Base-by-base conservation (phyloP, 1,140 invertebrate species). In the Ctenoplectra terminalis region DNA sequence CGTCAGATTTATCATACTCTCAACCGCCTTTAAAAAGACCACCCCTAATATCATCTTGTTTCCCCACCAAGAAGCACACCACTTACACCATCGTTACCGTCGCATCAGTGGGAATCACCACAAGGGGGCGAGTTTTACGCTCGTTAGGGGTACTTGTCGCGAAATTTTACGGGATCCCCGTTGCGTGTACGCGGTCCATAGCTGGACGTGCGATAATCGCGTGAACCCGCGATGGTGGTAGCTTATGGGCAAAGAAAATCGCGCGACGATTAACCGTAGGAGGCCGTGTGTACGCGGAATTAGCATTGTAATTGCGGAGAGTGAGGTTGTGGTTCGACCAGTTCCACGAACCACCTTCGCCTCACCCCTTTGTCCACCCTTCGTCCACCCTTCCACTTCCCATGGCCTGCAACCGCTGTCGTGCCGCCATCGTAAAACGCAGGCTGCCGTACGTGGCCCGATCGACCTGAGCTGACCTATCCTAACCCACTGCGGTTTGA, bases 231-330 rank as follows among this genome's bases (percentile, higher is more conserved):
- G 73, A 20, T 29, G 20, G 7, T 5, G 50, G 58, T 29, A 61
- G 67, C 58, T 80, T 83, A 46, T 56, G 48, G 48, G 23, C 52
- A 63, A 86, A 71, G 77, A 86, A 88, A 86, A 79, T 84, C 86
- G 46, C 37, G 43, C 81, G 63, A 71, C 83, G 54, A 88, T 88
- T 86, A 88, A 86, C 60, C 80, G 71, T 79, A 66, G 63, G 85
- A 56, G 31, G 20, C 7, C 61, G 64, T 71, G 71, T 81, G 66
- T 86, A 88, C 81, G 80, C 40, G 77, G 78, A 88, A 88, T 88
- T 88, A 88, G 86, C 86, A 88, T 88, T 79, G 84, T 88, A 88
- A 88, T 88, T 88, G 81, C 77, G 43, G 79, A 63, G 71, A 56
- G 73, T 64, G 77, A 81, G 69, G 77, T 78, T 82, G 87, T 70